Conservation (phyloP, 2,797 vertebrate species). For the Thamnophis elegans region DNA sequence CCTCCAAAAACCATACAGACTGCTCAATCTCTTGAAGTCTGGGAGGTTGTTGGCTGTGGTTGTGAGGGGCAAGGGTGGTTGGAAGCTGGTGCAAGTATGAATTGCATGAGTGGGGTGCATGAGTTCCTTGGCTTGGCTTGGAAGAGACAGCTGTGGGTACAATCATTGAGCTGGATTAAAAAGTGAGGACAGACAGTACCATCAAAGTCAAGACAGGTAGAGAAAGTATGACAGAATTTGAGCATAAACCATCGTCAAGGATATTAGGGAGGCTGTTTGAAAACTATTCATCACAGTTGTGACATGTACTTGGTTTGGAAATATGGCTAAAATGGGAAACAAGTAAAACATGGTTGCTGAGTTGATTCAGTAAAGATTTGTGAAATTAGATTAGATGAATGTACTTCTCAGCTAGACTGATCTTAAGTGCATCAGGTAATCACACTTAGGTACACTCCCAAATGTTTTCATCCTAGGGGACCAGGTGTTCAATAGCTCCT, state of each 20-base stretch:
- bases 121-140: background rate
- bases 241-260: background rate
- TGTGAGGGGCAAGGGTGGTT: background rate
- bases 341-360: background rate
- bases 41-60: background rate
- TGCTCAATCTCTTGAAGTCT: background rate
- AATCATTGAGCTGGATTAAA: background rate
- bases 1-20: background rate
- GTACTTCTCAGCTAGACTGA: background rate
- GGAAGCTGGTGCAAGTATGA: background rate
- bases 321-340: background rate
- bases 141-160: background rate
- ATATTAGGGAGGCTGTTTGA: background rate
- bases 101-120: background rate
- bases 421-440: conserved; percentile 21
- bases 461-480: background rate
- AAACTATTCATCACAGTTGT: background rate
- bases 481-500: conserved; percentile 15
- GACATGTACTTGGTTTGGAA: background rate
- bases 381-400: background rate
- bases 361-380: background rate
- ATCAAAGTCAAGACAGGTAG: background rate
- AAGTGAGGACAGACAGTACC: background rate
- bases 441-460: background rate
- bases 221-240: background rate